Base-by-base conservation (phyloP, 2,113 vertebrate species). In the Lates calcarifer region DNA sequence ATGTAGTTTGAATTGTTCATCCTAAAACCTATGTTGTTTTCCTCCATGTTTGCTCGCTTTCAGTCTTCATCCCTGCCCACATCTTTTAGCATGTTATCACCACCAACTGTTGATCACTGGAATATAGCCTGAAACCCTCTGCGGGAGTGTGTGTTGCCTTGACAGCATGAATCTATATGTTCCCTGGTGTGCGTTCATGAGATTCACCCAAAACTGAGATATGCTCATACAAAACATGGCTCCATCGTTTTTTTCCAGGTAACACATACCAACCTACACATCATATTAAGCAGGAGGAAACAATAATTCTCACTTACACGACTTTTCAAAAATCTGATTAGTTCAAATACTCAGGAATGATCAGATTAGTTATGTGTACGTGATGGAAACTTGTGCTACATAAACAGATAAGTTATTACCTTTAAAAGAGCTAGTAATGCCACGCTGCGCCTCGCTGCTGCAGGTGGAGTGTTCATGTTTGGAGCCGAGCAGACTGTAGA, bases 401-500 rank as follows among this genome's bases (percentile, higher is more conserved):
- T 2, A 2, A 10, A 41, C 12, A 2, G 18, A 22, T 9, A 51
- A n/a, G 22, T 22, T 1, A 11, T 9, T 29, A 9, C 29, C 3
- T 56, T 43, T 17, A 4, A 12, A 64, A 7, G 17, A 18, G 0
- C 11, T 3, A 4, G 12, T 12, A 37, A 15, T 2, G 13, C 8
- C 14, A 0, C 4, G 9, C 11, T 0, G 1, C 35, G 28, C 26
- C 3, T 0, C 9, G 29, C 1, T 24, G 39, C 14, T 18, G 60
- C 20, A 18, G 14, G 45, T 70, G 56, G n/a, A 47, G 60, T 9
- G 29, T 31, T 39, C 33, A 4, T 47, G 62, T 47, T 72, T 65
- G 28, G 69, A 68, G 68, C 26, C 53, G 79, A 69, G 64, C 20
- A 8, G 24, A 68, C 66, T 72, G 37, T 18, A n/a, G 68, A 68